Conservation (phyloP, 2,797 vertebrate species). For the Oryzias sinensis region DNA sequence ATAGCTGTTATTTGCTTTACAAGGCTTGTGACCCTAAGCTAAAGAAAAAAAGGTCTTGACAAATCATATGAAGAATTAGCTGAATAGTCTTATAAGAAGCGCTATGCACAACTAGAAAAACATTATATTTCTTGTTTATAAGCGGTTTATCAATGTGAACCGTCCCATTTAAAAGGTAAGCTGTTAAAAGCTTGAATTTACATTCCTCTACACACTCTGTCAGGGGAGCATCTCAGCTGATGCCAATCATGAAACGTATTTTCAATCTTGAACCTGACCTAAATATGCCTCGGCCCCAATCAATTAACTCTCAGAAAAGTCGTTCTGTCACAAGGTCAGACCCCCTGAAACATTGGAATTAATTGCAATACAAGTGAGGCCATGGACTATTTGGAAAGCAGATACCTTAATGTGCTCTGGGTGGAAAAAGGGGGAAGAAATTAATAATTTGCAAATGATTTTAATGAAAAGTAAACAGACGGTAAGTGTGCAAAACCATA, state of each 20-base stretch:
- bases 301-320: slow-evolving; percentile 57
- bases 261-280: slow-evolving; percentile 50
- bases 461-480: no score
- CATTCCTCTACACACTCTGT: slow-evolving; percentile 5
- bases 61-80: no score
- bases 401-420: slow-evolving; percentile 15
- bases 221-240: slow-evolving; percentile 8
- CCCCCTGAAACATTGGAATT: slow-evolving; percentile 58
- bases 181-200: not conserved
- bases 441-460: not conserved
- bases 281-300: slow-evolving; percentile 39
- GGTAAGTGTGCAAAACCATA: no score
- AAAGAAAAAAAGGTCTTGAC: no score
- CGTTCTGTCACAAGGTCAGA: slow-evolving; percentile 51
- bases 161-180: not conserved
- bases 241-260: slow-evolving; percentile 38
- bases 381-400: slow-evolving; percentile 14
- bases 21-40: no score
- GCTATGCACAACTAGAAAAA: no score
- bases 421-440: slow-evolving; percentile 3
- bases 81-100: no score
- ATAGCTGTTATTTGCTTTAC: no score
- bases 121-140: no score
- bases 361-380: slow-evolving; percentile 46
- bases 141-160: no score